phyloP scores from a whole-genome alignment of 1,140 invertebrate genomes.

The Temnothorax curvispinosus region DNA sequence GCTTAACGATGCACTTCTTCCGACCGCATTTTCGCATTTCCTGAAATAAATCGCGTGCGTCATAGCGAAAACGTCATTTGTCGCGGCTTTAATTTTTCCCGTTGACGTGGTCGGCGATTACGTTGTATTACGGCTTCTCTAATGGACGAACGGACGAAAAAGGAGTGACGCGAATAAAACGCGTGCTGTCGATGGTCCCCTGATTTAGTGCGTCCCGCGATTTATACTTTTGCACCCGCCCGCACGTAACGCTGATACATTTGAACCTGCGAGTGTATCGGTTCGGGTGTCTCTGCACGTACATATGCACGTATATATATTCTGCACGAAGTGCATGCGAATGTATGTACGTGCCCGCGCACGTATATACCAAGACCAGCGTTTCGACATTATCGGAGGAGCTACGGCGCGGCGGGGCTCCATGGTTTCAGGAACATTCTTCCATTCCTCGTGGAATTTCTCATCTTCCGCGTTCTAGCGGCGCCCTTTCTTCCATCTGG shows the following conservation, averaged over 20 bases:
- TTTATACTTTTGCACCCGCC: slow-evolving; percentile 55
- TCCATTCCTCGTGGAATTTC: slow-evolving; percentile 65
- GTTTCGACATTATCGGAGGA: slow-evolving; percentile 54
- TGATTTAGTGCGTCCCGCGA: slow-evolving; percentile 65
- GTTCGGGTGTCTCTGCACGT: neutral
- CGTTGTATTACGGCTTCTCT: slow-evolving; percentile 55
- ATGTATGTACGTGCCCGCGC: neutral
- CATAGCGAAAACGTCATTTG: slow-evolving; percentile 33
- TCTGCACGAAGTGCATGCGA: neutral
- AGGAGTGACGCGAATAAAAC: slow-evolving; percentile 31
- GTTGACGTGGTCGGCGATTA: slow-evolving; percentile 35
- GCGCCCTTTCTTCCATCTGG: slow-evolving; percentile 47
- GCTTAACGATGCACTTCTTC: neutral
- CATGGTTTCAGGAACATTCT: slow-evolving; percentile 42
- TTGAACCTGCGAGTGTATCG: slow-evolving; percentile 32
- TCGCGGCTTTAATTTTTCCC: slow-evolving; percentile 59
- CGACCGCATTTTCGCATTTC: neutral
- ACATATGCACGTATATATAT: neutral
- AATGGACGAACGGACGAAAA: slow-evolving; percentile 53
- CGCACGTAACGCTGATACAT: slow-evolving; percentile 35
- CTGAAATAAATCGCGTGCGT: slow-evolving; percentile 18
- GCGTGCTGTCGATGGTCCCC: slow-evolving; percentile 58
- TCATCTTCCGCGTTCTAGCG: slow-evolving; percentile 51
- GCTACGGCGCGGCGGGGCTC: neutral
- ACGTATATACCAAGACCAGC: neutral